A percentile compares a stretch with the other conserved stretches of the same genome.
Evolutionary conservation across 2,797 vertebrate genomes (phyloP).

Genomic region (Poeciliopsis turneri): DNA sequence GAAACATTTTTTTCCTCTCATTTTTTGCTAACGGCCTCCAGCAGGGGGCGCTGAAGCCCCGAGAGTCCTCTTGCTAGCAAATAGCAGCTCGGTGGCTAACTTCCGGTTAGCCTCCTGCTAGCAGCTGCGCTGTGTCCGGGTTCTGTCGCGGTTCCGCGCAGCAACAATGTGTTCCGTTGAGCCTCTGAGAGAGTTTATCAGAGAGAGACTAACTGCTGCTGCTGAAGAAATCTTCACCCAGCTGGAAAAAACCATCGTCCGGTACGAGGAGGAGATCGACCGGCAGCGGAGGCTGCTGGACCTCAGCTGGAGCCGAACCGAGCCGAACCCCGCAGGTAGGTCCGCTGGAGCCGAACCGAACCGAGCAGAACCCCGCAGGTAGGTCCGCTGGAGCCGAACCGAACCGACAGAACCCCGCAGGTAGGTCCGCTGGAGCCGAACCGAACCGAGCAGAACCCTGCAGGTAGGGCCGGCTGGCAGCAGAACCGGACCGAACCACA

Average conservation of each 20-base stretch:
- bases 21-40: not conserved
- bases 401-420: no score
- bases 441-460: no score
- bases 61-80: not conserved
- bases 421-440: no score
- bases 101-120: constrained; percentile 2
- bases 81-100: not conserved
- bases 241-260: constrained; percentile 9
- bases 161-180: not conserved
- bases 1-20: not conserved
- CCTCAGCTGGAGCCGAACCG: not conserved
- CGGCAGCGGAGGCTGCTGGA: constrained; percentile 12
- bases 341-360: no score
- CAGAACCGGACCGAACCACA: no score
- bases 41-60: not conserved
- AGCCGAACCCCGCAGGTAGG: no score
- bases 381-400: no score
- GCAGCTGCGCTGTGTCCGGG: not conserved
- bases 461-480: no score
- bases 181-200: constrained; percentile 8
- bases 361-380: no score
- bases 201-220: constrained; percentile 5
- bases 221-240: constrained; percentile 7
- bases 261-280: constrained; percentile 6
- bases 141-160: not conserved